Base-by-base conservation (phyloP, 1,140 invertebrate genomes). In the Neotoxoptera formosana region DNA sequence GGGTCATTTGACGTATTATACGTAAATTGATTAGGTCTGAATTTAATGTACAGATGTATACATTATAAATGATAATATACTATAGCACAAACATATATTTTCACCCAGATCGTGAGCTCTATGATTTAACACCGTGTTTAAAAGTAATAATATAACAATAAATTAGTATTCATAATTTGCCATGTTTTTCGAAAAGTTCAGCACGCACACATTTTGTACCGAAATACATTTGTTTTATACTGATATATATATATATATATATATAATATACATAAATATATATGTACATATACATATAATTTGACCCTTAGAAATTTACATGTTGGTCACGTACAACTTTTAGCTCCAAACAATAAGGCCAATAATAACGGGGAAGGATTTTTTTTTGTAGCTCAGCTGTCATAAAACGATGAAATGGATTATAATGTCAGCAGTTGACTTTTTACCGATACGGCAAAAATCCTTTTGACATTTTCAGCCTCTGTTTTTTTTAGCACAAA, bases 401-500 rank as follows among this genome's bases (percentile, higher is more conserved):
- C 76, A 86, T 93, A 93, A 93, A 93, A 93, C 91, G 47, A 84
- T 41, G 67, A 93, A 86, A 53, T 92, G 91, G 91, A 92, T 84
- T 93, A 93, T 93, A 93, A 93, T 93, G 91, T 93, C 91, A 93
- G 91, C 48, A 84, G 91, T 84, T 93, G 91, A 93, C 91, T 93
- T 93, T 93, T 93, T 93, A 93, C 91, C 67, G 91, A 93, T 93
- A 86, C 67, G 91, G 91, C 91, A 86, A 8, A 93, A 93, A 93
- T 93, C 91, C 91, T 93, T 93, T 93, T 93, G 91, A 93, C 91
- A 93, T 93, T 93, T 93, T 93, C 48, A 86, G 81, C 81, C 36
- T 93, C 47, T 56, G 76, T 93, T 84, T 93, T 84, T 67, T 60
- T 11, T 8, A 20, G 0, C 2, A 89, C 89, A 91, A 93, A 93